Conservation (phyloP, 2,113 vertebrate genomes). For the Lipotes vexillifer region DNA sequence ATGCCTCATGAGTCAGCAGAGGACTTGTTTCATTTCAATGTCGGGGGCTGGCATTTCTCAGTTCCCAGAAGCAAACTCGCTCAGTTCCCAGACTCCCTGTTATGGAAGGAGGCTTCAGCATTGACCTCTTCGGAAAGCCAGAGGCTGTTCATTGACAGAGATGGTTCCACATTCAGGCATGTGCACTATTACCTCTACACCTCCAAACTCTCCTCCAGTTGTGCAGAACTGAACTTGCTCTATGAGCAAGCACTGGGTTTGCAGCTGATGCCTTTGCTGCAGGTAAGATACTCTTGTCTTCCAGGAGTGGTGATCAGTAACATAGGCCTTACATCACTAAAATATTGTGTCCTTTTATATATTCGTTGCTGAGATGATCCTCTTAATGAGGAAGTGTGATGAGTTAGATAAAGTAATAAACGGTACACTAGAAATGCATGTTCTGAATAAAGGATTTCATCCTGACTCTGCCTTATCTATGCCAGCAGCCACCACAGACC, state of each 20-base stretch:
- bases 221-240: constrained; percentile 72
- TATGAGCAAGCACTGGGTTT: constrained; percentile 75
- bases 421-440: background rate
- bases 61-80: constrained; percentile 68
- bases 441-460: constrained; percentile 31
- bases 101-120: constrained; percentile 75
- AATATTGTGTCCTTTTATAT: background rate
- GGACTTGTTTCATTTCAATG: constrained; percentile 71
- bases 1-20: constrained; percentile 61
- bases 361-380: background rate
- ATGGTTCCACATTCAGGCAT: constrained; percentile 78
- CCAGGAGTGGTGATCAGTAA: background rate
- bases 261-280: constrained; percentile 72
- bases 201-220: constrained; percentile 71
- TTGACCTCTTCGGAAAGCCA: constrained; percentile 56
- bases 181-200: constrained; percentile 77
- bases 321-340: background rate
- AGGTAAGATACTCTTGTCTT: constrained; percentile 63
- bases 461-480: background rate
- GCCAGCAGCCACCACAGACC: background rate
- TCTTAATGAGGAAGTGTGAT: constrained; percentile 2
- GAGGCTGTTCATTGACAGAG: constrained; percentile 75
- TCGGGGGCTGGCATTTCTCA: constrained; percentile 78
- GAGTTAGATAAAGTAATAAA: constrained; percentile 29
- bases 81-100: constrained; percentile 74